These are phyloP conservation scores for Heteromormyrus szaboi DNA, from an alignment of 2,797 vertebrate species.

Conservation along the genomic window DNA sequence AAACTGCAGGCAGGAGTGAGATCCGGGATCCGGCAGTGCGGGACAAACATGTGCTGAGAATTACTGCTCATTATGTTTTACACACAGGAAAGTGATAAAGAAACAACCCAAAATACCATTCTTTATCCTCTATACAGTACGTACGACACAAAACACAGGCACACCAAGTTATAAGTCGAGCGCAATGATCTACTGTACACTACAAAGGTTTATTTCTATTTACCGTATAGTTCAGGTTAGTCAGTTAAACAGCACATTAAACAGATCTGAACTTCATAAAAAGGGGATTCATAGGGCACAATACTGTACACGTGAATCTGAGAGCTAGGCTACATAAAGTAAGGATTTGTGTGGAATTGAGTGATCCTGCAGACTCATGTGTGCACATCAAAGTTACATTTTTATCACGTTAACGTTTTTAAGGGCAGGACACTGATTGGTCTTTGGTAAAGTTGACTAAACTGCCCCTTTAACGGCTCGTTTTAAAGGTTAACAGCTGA, in stretches of 20 bases:
- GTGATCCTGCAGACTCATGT: not conserved
- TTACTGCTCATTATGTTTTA: not conserved
- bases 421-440: not conserved
- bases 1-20: not conserved
- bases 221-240: not conserved
- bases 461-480: not conserved
- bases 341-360: not conserved
- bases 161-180: not conserved
- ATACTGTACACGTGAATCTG: not conserved
- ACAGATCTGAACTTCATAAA: not conserved
- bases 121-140: not conserved
- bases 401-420: not conserved
- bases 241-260: not conserved
- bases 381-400: not conserved
- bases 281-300: not conserved
- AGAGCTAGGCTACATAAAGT: not conserved
- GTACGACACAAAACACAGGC: not conserved
- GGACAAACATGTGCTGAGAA: not conserved
- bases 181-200: not conserved
- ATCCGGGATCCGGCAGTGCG: not conserved
- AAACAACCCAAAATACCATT: not conserved
- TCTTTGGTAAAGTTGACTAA: not conserved
- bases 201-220: not conserved
- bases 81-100: not conserved
- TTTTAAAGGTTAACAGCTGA: slow-evolving; percentile 8